phyloP scores from a whole-genome alignment of 2,113 vertebrate species.

The Callorhinus ursinus region DNA sequence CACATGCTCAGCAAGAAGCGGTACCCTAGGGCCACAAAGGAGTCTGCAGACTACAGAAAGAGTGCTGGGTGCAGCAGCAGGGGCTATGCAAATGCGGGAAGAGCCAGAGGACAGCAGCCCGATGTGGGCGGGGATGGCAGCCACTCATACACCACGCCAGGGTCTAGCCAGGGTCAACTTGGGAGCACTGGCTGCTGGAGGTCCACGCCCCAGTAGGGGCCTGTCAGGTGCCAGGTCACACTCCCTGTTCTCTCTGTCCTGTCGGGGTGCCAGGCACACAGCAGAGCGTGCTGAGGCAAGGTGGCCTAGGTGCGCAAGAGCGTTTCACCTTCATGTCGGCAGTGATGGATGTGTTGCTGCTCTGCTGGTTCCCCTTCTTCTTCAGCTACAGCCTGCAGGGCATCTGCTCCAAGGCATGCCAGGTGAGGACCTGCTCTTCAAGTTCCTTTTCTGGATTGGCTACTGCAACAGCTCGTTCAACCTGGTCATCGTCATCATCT shows the following conservation, averaged over 20 bases:
- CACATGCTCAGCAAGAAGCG: slow-evolving; percentile 93
- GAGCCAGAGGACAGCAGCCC: slow-evolving; percentile 89
- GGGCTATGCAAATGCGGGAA: slow-evolving; percentile 78
- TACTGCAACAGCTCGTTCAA: slow-evolving; percentile 99
- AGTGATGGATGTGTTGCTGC: slow-evolving; percentile 97
- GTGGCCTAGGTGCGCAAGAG: slow-evolving; percentile 95
- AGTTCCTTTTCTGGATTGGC: slow-evolving; percentile 99
- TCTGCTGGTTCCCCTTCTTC: slow-evolving; percentile 99
- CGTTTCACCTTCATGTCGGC: slow-evolving; percentile 97
- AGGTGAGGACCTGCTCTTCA: slow-evolving; percentile 91
- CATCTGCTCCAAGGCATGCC: slow-evolving; percentile 93
- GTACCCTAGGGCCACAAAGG: slow-evolving; percentile 83
- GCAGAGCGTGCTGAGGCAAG: slow-evolving; percentile 93
- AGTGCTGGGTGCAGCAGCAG: slow-evolving; percentile 86
- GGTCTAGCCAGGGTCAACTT: slow-evolving; percentile 67
- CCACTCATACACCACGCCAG: accelerated
- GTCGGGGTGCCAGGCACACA: slow-evolving; percentile 89
- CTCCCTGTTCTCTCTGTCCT: slow-evolving; percentile 91
- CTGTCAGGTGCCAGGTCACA: slow-evolving; percentile 90
- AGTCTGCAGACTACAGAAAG: slow-evolving; percentile 88
- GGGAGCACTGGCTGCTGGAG: slow-evolving; percentile 77
- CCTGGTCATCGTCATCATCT: slow-evolving; percentile 98
- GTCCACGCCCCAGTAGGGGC: slow-evolving; percentile 78
- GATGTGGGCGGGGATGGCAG: not conserved
- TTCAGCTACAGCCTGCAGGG: slow-evolving; percentile 97